phyloP scores from a whole-genome alignment of 2,797 vertebrate species.

The Lagodon rhomboides region DNA sequence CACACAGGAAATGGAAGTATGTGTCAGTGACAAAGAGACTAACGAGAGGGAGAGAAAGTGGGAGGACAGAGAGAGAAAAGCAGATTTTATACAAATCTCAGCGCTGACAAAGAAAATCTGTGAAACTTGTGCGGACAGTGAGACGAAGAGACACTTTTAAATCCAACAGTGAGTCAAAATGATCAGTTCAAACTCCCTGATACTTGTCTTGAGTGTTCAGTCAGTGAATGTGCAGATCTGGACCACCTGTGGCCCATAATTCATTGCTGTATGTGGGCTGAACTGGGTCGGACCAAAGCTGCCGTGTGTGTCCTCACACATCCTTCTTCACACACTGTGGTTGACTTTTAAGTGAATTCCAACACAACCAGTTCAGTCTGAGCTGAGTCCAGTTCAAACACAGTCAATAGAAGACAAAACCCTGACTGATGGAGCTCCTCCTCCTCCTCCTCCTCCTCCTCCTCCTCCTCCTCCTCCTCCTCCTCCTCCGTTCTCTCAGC shows the following conservation, averaged over 20 bases:
- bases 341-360: neutral
- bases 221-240: neutral
- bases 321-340: constrained; percentile 10
- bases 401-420: constrained; percentile 21
- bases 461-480: constrained; percentile 12
- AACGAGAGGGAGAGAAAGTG: neutral
- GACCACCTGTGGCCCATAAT: too few species aligned
- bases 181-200: neutral
- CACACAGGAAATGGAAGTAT: constrained; percentile 14
- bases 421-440: constrained; percentile 6
- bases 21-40: neutral
- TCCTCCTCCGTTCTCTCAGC: too few species aligned
- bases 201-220: neutral
- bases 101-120: constrained; percentile 12
- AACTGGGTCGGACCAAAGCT: too few species aligned
- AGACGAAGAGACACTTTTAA: neutral
- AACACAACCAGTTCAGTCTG: constrained; percentile 6
- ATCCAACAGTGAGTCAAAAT: neutral
- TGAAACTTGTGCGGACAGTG: neutral
- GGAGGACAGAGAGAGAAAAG: constrained; percentile 7
- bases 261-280: too few species aligned
- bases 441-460: constrained; percentile 19
- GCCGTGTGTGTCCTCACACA: neutral
- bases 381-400: constrained; percentile 23
- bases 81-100: constrained; percentile 2